Evolutionary conservation across 2,113 vertebrate species (phyloP), one percentile per base, ranked within the genome.

Genomic region (Crypturellus undulatus): DNA sequence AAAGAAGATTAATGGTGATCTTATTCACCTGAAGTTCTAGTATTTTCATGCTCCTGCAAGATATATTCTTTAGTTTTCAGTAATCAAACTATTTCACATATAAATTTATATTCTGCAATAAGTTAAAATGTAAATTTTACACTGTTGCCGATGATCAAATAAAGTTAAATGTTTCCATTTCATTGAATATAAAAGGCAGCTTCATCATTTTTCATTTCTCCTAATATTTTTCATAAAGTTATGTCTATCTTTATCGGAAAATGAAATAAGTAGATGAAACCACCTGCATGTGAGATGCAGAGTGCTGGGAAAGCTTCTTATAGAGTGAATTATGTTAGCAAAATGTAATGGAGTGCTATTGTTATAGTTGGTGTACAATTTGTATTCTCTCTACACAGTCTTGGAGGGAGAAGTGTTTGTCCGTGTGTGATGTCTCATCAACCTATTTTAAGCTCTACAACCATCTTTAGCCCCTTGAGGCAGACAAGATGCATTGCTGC

Each of bases 271-370:
- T 43, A 49, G 28, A 32, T 56, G 51, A 70, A 65, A 63, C 3
- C 30, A 9, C n/a, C 73, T 1, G 0, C 3, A 16, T 19, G 2
- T 43, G 22, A 59, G 26, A 59, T 9, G 3, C 5, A 5, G n/a
- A 2, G 7, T 70, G 1, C 1, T 1, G 18, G 28, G 36, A 28
- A n/a, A 22, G 24, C 22, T 28, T 52, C n/a, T 32, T 28, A 17
- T 36, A 26, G 45, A 69, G n/a, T 12, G 45, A 69, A 14, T 47
- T 43, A 1, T 14, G 4, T 47, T 45, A 17, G 30, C 2, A 67
- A 40, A 49, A 3, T 54, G 17, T 5, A 71, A 54, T 22, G 21
- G 17, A 22, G 47, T 84, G 28, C 6, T 17, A 18, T 58, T 5
- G 2, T 28, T 86, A 13, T 7, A 38, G 59, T 69, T 28, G 25